Conservation (phyloP, 2,797 vertebrate species). For the Pseudochromis fuscus region DNA sequence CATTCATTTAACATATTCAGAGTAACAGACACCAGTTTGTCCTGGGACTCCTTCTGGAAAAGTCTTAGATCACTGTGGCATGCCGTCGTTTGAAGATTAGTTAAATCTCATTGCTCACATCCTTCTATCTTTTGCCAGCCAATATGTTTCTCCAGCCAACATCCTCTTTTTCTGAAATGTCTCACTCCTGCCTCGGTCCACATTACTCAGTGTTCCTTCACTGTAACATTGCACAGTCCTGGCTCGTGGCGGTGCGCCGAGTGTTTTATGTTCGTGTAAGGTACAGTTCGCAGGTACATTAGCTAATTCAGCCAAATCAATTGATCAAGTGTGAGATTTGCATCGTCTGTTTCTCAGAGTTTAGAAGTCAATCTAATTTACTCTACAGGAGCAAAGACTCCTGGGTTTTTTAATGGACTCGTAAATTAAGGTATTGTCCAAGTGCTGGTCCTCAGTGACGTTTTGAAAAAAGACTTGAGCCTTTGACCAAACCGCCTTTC, state of each 20-base stretch:
- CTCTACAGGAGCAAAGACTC: constrained; percentile 44
- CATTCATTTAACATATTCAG: constrained; percentile 38
- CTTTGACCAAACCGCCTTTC: constrained; percentile 38
- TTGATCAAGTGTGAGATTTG: constrained; percentile 70
- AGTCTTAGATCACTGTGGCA: constrained; percentile 33
- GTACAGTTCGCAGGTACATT: constrained; percentile 64
- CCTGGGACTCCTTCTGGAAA: constrained; percentile 30
- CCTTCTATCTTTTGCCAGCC: constrained; percentile 29
- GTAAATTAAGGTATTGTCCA: constrained; percentile 58
- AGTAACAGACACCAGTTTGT: constrained; percentile 38
- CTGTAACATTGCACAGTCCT: neutral
- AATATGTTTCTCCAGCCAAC: constrained; percentile 30
- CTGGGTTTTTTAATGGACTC: constrained; percentile 51
- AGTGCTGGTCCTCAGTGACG: constrained; percentile 35
- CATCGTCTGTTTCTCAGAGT: constrained; percentile 68
- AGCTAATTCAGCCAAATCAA: constrained; percentile 72
- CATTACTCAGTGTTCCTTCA: constrained; percentile 21
- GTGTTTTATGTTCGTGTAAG: constrained; percentile 52
- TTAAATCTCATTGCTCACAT: constrained; percentile 48
- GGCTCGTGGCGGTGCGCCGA: neutral
- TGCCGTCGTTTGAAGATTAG: constrained; percentile 48
- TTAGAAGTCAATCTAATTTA: constrained; percentile 71
- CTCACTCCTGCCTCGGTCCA: constrained; percentile 9
- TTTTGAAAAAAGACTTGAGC: constrained; percentile 38
- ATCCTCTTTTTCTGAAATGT: constrained; percentile 40